Evolutionary conservation across 2,797 vertebrate species (phyloP).

Genomic region (Mareca strepera): DNA sequence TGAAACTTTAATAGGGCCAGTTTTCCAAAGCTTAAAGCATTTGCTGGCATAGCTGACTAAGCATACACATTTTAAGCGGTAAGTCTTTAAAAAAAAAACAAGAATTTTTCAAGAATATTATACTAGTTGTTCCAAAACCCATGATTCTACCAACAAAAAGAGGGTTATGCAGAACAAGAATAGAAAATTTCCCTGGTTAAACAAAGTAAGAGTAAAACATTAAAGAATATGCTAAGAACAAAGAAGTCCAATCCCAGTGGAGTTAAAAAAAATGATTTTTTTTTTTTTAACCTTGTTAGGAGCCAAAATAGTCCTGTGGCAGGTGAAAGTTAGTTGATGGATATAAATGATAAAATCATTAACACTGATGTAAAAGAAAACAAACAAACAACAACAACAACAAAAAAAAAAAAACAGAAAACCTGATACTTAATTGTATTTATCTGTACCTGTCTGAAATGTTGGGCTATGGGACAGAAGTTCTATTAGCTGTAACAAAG

Average conservation of each 20-base stretch:
- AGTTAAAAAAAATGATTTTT: not conserved
- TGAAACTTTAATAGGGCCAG: not conserved
- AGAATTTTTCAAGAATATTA: conserved; percentile 12
- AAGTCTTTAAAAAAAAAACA: not conserved
- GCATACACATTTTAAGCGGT: not conserved
- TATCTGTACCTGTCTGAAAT: not conserved
- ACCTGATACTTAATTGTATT: not conserved
- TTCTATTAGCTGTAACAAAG: not conserved
- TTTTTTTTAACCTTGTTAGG: not conserved
- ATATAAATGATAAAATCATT: not conserved
- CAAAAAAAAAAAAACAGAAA: not conserved
- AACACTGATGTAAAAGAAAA: not conserved
- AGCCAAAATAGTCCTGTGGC: not conserved
- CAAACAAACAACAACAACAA: too few relatives aligned
- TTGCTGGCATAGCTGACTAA: not conserved
- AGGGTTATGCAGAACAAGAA: not conserved
- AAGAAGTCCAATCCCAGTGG: not conserved
- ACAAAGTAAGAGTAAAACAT: not conserved
- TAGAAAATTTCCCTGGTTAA: not conserved
- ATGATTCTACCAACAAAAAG: not conserved
- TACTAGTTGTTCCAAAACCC: not conserved
- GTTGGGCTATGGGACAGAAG: not conserved
- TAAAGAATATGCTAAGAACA: not conserved
- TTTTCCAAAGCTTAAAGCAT: conserved; percentile 6
- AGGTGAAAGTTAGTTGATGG: not conserved